phyloP scores from a whole-genome alignment of 2,113 vertebrate genomes.

The Siphamia tubifer region DNA sequence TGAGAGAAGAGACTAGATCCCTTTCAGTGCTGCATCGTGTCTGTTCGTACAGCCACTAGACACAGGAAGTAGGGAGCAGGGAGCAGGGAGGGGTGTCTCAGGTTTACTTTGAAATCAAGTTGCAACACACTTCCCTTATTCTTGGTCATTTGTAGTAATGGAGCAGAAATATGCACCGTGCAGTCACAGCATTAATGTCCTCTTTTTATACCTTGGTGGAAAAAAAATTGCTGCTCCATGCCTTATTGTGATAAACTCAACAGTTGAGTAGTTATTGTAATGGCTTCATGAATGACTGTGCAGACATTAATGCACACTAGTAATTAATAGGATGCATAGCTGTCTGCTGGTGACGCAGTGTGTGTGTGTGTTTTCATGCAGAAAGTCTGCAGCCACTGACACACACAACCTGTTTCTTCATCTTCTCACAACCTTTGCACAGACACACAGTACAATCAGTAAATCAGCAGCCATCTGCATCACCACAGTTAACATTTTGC shows the following conservation, averaged over 20 bases:
- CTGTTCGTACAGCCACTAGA: neutral
- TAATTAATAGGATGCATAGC: constrained; percentile 1
- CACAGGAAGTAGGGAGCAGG: constrained; percentile 22
- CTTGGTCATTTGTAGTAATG: neutral
- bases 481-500: constrained; percentile 2
- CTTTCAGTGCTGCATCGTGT: neutral
- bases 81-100: neutral
- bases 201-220: neutral
- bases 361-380: constrained; percentile 27
- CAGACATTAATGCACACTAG: neutral
- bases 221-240: neutral
- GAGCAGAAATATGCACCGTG: constrained; percentile 1
- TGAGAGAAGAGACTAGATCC: constrained; percentile 11
- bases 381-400: constrained; percentile 19
- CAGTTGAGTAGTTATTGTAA: constrained; percentile 1
- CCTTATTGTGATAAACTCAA: neutral
- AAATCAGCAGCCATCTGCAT: neutral
- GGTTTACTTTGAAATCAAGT: constrained; percentile 8
- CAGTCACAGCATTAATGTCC: neutral
- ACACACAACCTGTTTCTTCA: neutral
- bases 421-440: neutral
- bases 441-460: neutral
- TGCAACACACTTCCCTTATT: constrained; percentile 7
- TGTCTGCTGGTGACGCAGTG: neutral
- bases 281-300: constrained; percentile 2